Evolutionary conservation across 1,140 invertebrate species (phyloP), one percentile per base, ranked within the genome.

Genomic region (Drosophila nikananu): DNA sequence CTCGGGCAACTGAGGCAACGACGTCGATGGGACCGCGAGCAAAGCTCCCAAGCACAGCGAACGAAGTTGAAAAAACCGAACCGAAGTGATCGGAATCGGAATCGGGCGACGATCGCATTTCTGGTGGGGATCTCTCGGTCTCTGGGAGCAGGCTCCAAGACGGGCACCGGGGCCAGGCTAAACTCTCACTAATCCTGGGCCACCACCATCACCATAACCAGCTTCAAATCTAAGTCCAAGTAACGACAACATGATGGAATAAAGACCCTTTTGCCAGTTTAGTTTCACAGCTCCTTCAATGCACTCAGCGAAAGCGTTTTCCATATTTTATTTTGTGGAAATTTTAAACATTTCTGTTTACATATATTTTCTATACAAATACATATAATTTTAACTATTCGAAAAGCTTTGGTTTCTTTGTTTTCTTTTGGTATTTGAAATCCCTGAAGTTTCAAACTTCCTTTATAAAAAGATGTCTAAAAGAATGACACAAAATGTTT

Each of bases 201-300:
- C 25, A n/a, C 23, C 19, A 17, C 52, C 27, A 25, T 4, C 23
- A 32, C 30, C 8, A 30, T 23, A 57, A 39, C 54, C 54, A 57
- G 35, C 21, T 39, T 1, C 32, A 17, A 39, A n/a, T 25, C 15
- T 12, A 55, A 55, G 19, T 39, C 42, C 63, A 27, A 51, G 17
- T 12, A n/a, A 39, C 66, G 66, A 83, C 75, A 71, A 87, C 83
- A 68, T 86, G 83, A 87, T 84, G 81, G 81, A 84, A 81, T 84
- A 84, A 84, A 67, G 25, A 3, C 39, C 48, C 30, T 46, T 46
- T 39, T 5, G 9, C 21, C 25, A 37, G 35, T 37, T 35, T 2
- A 13, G 32, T 35, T 35, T 13, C 5, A 52, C 7, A 67, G 12
- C 9, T 66, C 9, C 41, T 21, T 46, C 0, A 5, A 9, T 46